A percentile compares a stretch with the other conserved stretches of the same genome.
These are phyloP conservation scores for Dromiciops gliroides DNA, from an alignment of 2,113 vertebrate species.

Conservation along the genomic window DNA sequence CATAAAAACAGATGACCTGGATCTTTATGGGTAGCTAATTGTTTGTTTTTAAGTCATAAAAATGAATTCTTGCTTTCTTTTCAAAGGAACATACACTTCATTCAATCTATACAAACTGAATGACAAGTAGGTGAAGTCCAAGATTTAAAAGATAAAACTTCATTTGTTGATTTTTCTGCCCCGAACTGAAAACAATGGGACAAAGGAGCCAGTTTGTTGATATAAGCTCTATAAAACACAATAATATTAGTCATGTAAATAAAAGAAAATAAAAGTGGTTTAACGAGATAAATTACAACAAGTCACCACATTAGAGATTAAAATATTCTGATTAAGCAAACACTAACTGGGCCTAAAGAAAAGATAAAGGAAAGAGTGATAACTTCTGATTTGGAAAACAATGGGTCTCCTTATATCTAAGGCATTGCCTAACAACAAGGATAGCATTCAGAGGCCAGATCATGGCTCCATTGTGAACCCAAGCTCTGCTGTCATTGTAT, in stretches of 20 bases:
- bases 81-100: slow-evolving; percentile 75
- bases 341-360: slow-evolving; percentile 51
- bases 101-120: slow-evolving; percentile 66
- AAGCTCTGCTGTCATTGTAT: slow-evolving; percentile 31
- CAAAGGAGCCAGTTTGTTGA: slow-evolving; percentile 68
- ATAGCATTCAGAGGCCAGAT: slow-evolving; percentile 54
- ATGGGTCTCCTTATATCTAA: slow-evolving; percentile 52
- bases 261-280: slow-evolving; percentile 77
- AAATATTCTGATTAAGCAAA: slow-evolving; percentile 77
- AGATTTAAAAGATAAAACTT: slow-evolving; percentile 74
- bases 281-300: slow-evolving; percentile 77
- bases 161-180: slow-evolving; percentile 79
- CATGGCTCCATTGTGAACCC: not conserved
- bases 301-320: slow-evolving; percentile 74
- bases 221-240: slow-evolving; percentile 68
- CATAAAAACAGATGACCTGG: slow-evolving; percentile 65
- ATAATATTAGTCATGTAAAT: slow-evolving; percentile 78
- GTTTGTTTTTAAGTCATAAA: slow-evolving; percentile 77
- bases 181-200: slow-evolving; percentile 73
- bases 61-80: slow-evolving; percentile 80
- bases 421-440: slow-evolving; percentile 47
- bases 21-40: slow-evolving; percentile 74
- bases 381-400: slow-evolving; percentile 64
- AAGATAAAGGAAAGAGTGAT: slow-evolving; percentile 64
- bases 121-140: slow-evolving; percentile 69